Base-by-base conservation (phyloP, 2,888 invertebrate genomes). In the Acronicta aceris region DNA sequence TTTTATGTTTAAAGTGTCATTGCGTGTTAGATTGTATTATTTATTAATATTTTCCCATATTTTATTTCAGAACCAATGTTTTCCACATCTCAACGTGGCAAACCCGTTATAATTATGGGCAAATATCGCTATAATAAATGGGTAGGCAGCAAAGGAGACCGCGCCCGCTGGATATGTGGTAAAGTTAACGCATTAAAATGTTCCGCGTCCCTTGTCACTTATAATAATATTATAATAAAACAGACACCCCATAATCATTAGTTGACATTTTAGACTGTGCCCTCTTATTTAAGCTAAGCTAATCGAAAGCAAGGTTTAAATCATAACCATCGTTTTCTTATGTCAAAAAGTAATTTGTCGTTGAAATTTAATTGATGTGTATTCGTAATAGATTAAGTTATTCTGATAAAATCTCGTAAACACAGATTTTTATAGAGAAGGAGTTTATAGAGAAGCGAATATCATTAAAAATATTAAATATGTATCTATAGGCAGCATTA, bases 171-270 rank as follows among this genome's bases (percentile, higher is more conserved):
- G 90, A 79, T 87, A 6, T 90, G 90, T 55, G 83, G 71, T 5
- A 88, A 88, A 67, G 88, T 86, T 0, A 84, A 86, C 59, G 64
- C 78, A 0, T 53, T 70, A 6, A 87, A 86, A 8, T 90, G 90
- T 62, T 71, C 78, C 12, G 86, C 85, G 0, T 81, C 86, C 0
- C 52, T 90, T 9, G 61, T 87, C 55, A 85, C 85, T 0, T 15
- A 79, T 4, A 65, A 86, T 5, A 64, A 84, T 25, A 66, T 79
- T 4, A 84, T 88, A 15, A 46, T 84, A 7, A 79, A 82, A 63
- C 79, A 78, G 10, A 87, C 83, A 16, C 84, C 87, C 7, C 89
- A 89, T 55, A 89, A 88, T 61, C 89, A 89, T 71, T 89, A 69
- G 76, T 38, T 0, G 6, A 13, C 38, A 6, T 38, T n/a, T 38